phyloP scores from a whole-genome alignment of 2,888 invertebrate species.

The Drosophila dives region DNA sequence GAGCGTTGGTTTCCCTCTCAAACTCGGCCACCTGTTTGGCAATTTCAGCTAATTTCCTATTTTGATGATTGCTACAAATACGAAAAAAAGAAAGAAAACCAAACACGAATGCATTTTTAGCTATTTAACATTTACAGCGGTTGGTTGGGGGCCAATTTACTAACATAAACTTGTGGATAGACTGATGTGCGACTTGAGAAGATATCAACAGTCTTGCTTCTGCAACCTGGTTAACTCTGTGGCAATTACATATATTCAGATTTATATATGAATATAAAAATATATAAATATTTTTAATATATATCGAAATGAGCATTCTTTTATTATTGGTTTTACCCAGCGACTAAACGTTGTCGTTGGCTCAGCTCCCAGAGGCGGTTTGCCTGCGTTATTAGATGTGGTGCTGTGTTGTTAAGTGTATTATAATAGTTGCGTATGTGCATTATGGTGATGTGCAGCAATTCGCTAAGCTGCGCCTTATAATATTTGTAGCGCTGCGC shows the following conservation, averaged over 20 bases:
- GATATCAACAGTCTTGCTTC: conserved; percentile 29
- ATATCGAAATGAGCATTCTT: background rate
- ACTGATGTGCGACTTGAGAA: conserved; percentile 31
- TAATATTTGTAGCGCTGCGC: conserved; percentile 19
- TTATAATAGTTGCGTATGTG: conserved; percentile 28
- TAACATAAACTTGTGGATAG: conserved; percentile 49
- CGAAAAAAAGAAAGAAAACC: background rate
- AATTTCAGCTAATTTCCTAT: conserved; percentile 22
- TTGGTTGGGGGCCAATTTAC: conserved; percentile 5
- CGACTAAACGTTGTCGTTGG: conserved; percentile 44
- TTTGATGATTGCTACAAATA: conserved; percentile 29
- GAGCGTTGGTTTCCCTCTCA: conserved; percentile 2
- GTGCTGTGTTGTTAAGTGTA: background rate
- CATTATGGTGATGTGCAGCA: conserved; percentile 21
- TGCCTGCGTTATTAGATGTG: conserved; percentile 19
- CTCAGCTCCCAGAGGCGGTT: conserved; percentile 55
- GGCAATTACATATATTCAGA: background rate
- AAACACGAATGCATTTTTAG: background rate
- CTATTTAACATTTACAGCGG: background rate
- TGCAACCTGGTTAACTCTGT: conserved; percentile 36
- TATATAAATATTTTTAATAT: background rate
- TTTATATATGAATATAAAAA: background rate
- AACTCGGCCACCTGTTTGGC: conserved; percentile 19
- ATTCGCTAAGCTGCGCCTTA: conserved; percentile 15
- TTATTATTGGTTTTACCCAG: conserved; percentile 41